Evolutionary conservation across 2,113 vertebrate species (phyloP), one percentile per base, ranked within the genome.

Genomic region (Cinclus mexicanus): DNA sequence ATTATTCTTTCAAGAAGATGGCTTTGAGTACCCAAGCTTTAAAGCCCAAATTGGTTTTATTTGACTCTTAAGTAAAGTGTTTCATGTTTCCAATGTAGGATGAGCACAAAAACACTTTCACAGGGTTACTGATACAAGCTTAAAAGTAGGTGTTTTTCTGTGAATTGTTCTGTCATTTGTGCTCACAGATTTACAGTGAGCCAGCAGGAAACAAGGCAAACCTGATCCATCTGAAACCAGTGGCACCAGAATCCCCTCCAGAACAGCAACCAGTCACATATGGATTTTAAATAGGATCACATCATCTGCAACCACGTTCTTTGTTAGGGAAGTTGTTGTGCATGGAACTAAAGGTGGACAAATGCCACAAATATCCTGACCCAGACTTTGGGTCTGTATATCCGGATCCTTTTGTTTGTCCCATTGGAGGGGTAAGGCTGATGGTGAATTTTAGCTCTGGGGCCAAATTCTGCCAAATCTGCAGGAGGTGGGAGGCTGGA

Each of bases 11-110:
- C 85, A 77, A 77, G 84, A 56, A 75, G 52, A 55, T 59, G 70
- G 53, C 74, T 82, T 28, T 17, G 33, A 57, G 46, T 44, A 60
- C n/a, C 37, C 53, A 22, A 57, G 63, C 56, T 95, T 95, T 93
- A 93, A 89, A 95, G 64, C 59, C 78, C 12, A 44, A 56, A 29
- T 46, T 88, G 82, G 67, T 93, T 88, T 93, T 94, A 95, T 69
- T 91, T 87, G 85, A 44, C 85, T 80, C 56, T 28, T 11, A 82
- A 69, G 57, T 64, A 35, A 93, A 76, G 9, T 25, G 71, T 85
- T 90, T 91, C 41, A 17, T 60, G 74, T 91, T 93, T 80, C 82
- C 64, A 28, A 88, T 91, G 78, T 6, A 67, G 71, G 71, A 80
- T 63, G 47, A 85, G 75, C 81, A 80, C 71, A 93, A 77, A 94